Percentiles rank a stretch among this genome's conserved stretches.
Evolutionary conservation across 2,113 vertebrate species (phyloP).

Genomic region (Delphinus delphis): DNA sequence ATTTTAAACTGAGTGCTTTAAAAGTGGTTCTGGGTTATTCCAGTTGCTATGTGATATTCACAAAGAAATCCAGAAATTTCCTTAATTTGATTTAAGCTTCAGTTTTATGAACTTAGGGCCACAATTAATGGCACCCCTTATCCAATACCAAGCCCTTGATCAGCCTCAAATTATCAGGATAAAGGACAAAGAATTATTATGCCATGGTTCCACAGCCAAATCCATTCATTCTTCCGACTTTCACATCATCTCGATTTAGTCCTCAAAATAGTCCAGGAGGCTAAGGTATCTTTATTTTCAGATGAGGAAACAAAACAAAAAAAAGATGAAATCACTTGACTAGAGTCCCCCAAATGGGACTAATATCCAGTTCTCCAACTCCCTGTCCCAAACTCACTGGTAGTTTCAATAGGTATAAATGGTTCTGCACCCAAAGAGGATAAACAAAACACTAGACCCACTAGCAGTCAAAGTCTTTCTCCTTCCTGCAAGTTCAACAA

Average conservation of each 20-base stretch:
- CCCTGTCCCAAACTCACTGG: not conserved
- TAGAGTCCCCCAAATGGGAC: not conserved
- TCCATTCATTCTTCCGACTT: not conserved
- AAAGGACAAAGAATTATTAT: not conserved
- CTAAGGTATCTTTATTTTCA: not conserved
- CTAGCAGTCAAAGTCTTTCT: not conserved
- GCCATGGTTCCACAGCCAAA: not conserved
- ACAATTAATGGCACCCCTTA: not conserved
- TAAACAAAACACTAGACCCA: not conserved
- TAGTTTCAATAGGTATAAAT: not conserved
- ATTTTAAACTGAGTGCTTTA: constrained; percentile 37
- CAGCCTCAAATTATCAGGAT: not conserved
- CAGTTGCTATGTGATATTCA: not conserved
- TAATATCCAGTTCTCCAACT: not conserved
- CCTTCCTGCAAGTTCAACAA: not conserved
- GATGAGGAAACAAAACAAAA: not conserved
- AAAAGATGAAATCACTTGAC: not conserved
- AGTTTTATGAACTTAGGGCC: not conserved
- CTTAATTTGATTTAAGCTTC: constrained; percentile 26
- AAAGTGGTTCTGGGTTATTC: not conserved
- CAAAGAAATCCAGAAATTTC: not conserved
- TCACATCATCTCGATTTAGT: not conserved
- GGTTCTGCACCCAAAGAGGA: not conserved
- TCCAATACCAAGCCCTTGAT: not conserved
- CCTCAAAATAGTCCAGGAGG: not conserved